phyloP scores from a whole-genome alignment of 2,797 vertebrate genomes.

The Mormyrus proboscirostris region DNA sequence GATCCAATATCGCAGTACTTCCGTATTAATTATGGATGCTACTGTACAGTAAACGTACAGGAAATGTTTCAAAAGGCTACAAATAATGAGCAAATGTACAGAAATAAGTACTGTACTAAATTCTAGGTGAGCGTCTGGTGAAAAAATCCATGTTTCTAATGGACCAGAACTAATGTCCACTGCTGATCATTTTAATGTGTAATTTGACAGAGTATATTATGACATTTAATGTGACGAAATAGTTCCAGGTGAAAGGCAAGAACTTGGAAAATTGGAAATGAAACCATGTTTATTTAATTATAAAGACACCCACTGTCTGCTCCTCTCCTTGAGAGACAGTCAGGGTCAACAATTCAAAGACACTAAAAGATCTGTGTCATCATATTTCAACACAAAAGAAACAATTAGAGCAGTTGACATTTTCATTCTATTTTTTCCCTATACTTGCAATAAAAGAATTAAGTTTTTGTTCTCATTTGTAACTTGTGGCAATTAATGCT shows the following conservation, averaged over 20 bases:
- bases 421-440: neutral
- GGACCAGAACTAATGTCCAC: neutral
- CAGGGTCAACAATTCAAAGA: slow-evolving; percentile 32
- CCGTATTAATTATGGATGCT: neutral
- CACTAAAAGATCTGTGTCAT: slow-evolving; percentile 29
- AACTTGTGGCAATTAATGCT: slow-evolving; percentile 41
- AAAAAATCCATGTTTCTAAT: neutral
- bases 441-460: slow-evolving; percentile 24
- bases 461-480: slow-evolving; percentile 6
- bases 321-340: slow-evolving; percentile 38
- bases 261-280: slow-evolving; percentile 36
- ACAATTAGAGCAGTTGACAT: neutral
- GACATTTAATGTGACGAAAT: neutral
- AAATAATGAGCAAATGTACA: neutral
- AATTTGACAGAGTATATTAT: neutral
- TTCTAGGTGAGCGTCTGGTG: neutral
- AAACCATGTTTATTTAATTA: slow-evolving; percentile 58
- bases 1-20: neutral
- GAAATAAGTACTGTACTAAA: neutral
- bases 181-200: neutral
- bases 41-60: neutral
- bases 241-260: neutral
- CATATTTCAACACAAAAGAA: neutral
- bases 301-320: slow-evolving; percentile 39
- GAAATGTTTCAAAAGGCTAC: neutral